These are phyloP conservation scores for Ceriagrion tenellum DNA, from an alignment of 2,888 invertebrate species.

Conservation along the genomic window DNA sequence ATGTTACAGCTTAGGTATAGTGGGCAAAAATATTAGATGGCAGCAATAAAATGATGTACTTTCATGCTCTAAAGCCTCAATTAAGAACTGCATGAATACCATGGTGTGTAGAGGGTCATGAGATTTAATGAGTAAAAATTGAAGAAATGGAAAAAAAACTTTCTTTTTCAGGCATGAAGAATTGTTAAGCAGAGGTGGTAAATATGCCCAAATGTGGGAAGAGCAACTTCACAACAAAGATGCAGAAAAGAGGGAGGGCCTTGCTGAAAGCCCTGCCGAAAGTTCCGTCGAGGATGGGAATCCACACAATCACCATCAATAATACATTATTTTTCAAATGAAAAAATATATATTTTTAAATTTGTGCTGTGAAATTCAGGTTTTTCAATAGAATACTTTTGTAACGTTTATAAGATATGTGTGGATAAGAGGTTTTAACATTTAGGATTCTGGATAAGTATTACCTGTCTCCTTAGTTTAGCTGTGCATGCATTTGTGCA, in stretches of 20 bases:
- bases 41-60: background rate
- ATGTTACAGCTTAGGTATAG: too few relatives aligned
- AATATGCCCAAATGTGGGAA: slow-evolving; percentile 96
- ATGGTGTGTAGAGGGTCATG: background rate
- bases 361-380: slow-evolving; percentile 16
- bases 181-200: slow-evolving; percentile 84
- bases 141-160: background rate
- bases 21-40: too few relatives aligned
- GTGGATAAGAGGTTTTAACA: background rate
- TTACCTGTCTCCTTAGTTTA: background rate
- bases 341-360: background rate
- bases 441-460: background rate
- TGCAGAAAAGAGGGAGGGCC: slow-evolving; percentile 62
- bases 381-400: background rate
- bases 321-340: background rate
- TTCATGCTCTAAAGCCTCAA: background rate
- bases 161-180: slow-evolving; percentile 84
- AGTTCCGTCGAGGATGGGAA: background rate
- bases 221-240: slow-evolving; percentile 86
- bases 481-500: background rate
- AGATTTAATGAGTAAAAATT: background rate
- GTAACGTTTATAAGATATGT: background rate
- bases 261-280: background rate
- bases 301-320: background rate
- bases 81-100: background rate